Evolutionary conservation across 2,888 invertebrate species (phyloP), one percentile per base, ranked within the genome.

Genomic region (Synergus umbraculus): DNA sequence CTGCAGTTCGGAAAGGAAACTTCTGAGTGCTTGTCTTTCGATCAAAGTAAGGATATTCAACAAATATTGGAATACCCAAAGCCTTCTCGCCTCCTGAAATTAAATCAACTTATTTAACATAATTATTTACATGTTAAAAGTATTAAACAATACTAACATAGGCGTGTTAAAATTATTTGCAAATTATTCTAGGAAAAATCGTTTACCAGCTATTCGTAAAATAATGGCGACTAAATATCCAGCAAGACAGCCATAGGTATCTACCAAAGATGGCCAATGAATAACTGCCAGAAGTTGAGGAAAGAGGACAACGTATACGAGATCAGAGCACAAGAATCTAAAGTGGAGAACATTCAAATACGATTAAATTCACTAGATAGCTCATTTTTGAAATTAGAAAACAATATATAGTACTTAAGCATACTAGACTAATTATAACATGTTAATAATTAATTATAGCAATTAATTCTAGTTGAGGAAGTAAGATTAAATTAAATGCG

Each of bases 271-370:
- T n/a, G 93, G 92, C 92, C 94, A 93, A 90, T 96, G 95, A 60
- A 96, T 93, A 44, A 95, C 95, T 77, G 95, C 94, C 58, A 95
- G 91, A 15, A 96, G 93, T 92, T 96, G 96, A 0, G 96, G 96
- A 89, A 96, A 96, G 54, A 96, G 93, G 80, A 96, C 94, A 80
- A 96, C 95, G 91, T 95, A 96, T 83, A 96, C 95, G 78, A 96
- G 92, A 89, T 96, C 96, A 41, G 95, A 94, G 89, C 95, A 95
- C 83, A 96, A 92, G 89, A 94, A 94, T 86, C 93, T 93, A 84
- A 15, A 88, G 18, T 22, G 18, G 1, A 9, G 4, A 89, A 77
- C 22, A 79, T 49, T 67, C 54, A 37, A 41, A 58, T 54, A 76
- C 37, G 49, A n/a, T 37, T 46, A 13, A n/a, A 29, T n/a, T 29